Conservation (phyloP, 1,140 invertebrate species). For the Pseudomyrmex flavicornis region DNA sequence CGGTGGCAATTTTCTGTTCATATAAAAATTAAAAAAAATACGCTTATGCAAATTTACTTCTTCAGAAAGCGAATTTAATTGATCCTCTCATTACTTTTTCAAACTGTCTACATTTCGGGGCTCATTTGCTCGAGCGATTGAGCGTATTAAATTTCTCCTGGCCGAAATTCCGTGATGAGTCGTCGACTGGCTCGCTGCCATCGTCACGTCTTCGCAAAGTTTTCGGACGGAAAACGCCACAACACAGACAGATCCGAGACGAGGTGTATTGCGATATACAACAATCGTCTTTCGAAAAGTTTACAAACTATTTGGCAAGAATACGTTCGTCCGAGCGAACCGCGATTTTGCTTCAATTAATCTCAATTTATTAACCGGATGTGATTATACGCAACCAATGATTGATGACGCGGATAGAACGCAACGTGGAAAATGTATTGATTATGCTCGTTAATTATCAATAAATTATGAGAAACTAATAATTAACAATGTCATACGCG, state of each 20-base stretch:
- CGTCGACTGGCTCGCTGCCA: constrained; percentile 24
- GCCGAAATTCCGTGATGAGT: constrained; percentile 21
- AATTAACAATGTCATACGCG: no score
- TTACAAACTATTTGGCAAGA: not conserved
- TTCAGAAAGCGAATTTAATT: not conserved
- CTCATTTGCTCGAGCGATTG: constrained; percentile 43
- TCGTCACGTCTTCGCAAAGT: constrained; percentile 18
- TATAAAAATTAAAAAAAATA: no score
- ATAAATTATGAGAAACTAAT: no score
- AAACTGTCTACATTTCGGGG: constrained; percentile 1
- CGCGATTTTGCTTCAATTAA: constrained; percentile 4
- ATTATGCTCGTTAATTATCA: no score
- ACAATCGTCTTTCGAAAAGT: not conserved
- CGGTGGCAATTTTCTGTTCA: no score
- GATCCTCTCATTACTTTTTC: not conserved
- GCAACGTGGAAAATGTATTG: not conserved
- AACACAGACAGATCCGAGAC: not conserved
- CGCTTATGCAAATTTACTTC: no score
- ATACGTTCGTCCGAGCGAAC: not conserved
- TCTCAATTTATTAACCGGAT: constrained; percentile 24
- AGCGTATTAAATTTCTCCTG: constrained; percentile 30
- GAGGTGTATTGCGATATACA: not conserved
- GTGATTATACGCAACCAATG: not conserved
- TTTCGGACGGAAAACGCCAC: not conserved
- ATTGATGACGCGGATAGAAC: constrained; percentile 6